Percentiles rank a stretch among this genome's conserved stretches.
Conservation (phyloP, 1,140 invertebrate species). For the Doryteuthis pealeii region DNA sequence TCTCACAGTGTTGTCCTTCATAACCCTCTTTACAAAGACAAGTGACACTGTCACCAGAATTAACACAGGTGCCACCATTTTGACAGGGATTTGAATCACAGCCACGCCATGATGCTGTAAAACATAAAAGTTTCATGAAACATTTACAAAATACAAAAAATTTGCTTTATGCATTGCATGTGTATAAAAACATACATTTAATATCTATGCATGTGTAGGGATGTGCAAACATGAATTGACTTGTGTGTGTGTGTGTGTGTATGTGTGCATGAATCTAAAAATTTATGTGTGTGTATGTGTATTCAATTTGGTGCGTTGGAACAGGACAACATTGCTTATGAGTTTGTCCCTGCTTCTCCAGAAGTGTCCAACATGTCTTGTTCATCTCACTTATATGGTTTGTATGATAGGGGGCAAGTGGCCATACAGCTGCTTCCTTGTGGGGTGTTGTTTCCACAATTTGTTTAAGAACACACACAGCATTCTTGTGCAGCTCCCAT, state of each 20-base stretch:
- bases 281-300: background rate
- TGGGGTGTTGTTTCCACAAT: too few species aligned
- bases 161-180: background rate
- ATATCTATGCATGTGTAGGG: background rate
- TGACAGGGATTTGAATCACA: slow-evolving; percentile 69
- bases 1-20: slow-evolving; percentile 92
- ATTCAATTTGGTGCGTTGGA: too few species aligned
- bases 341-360: too few species aligned
- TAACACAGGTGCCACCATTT: slow-evolving; percentile 89
- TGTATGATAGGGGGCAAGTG: too few species aligned
- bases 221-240: background rate
- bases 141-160: background rate
- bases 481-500: too few species aligned
- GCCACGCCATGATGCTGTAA: slow-evolving; percentile 32
- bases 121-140: background rate
- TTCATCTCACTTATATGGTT: too few species aligned
- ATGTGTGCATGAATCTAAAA: background rate
- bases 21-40: slow-evolving; percentile 87
- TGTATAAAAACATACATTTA: background rate
- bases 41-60: slow-evolving; percentile 55
- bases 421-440: too few species aligned
- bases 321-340: too few species aligned
- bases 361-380: too few species aligned
- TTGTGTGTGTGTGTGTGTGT: background rate
- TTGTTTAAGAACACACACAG: too few species aligned